Evolutionary conservation across 2,888 invertebrate species (phyloP).

Genomic region (Nomada ruficornis): DNA sequence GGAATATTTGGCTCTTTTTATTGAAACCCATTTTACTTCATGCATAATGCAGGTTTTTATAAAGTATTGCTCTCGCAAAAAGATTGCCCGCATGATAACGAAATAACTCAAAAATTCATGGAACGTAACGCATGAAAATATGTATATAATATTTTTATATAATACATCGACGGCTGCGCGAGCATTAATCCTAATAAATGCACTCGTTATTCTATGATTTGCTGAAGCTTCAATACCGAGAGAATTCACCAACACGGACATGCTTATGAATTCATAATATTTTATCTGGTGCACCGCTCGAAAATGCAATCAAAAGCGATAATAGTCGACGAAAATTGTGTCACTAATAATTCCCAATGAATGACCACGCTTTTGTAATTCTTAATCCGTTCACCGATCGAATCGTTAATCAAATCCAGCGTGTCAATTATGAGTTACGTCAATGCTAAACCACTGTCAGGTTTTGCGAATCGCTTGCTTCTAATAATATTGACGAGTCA

Average conservation of each 20-base stretch:
- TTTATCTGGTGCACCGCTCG: not conserved
- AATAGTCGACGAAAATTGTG: slow-evolving; percentile 1
- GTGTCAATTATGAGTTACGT: slow-evolving; percentile 28
- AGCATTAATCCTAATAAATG: slow-evolving; percentile 23
- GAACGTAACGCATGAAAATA: not conserved
- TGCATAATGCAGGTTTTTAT: not conserved
- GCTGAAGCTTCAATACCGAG: not conserved
- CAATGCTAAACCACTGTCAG: slow-evolving; percentile 23
- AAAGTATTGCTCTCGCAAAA: not conserved
- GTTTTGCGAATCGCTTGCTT: slow-evolving; percentile 26
- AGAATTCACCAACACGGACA: not conserved
- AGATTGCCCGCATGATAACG: not conserved
- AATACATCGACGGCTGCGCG: not conserved
- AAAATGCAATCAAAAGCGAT: slow-evolving; percentile 19
- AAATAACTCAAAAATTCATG: slow-evolving; percentile 8
- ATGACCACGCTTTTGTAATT: slow-evolving; percentile 22
- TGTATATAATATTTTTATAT: not conserved
- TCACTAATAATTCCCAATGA: slow-evolving; percentile 40
- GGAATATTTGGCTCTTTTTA: not conserved
- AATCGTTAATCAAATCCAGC: slow-evolving; percentile 18
- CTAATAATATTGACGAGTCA: slow-evolving; percentile 19
- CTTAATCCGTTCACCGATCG: not conserved
- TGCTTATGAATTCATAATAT: slow-evolving; percentile 12
- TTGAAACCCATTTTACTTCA: not conserved
- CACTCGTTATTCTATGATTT: slow-evolving; percentile 5